These are phyloP conservation scores for Drosophila trapezifrons DNA, from an alignment of 1,140 invertebrate species.

Conservation along the genomic window DNA sequence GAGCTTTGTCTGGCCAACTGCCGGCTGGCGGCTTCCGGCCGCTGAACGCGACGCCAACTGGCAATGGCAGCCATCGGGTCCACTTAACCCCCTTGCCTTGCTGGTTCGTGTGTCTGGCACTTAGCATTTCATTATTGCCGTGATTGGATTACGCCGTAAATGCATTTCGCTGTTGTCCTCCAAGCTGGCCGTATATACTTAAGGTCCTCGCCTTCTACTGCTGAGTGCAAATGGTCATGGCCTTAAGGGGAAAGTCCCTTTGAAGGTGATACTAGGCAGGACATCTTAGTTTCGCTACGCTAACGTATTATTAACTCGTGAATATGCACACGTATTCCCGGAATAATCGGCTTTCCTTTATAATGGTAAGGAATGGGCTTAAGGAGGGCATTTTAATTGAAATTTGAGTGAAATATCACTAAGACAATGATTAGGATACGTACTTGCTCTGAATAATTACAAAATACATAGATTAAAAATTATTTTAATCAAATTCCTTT, in stretches of 20 bases:
- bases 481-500: too few species aligned
- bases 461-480: too few species aligned
- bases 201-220: neutral
- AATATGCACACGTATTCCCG: neutral
- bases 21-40: slow-evolving; percentile 40
- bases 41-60: slow-evolving; percentile 15
- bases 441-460: too few species aligned
- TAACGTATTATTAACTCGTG: slow-evolving; percentile 2
- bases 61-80: slow-evolving; percentile 9
- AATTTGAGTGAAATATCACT: neutral
- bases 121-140: slow-evolving; percentile 63
- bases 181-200: slow-evolving; percentile 23
- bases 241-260: slow-evolving; percentile 16
- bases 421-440: neutral
- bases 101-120: slow-evolving; percentile 45
- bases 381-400: neutral
- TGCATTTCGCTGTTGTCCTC: slow-evolving; percentile 57
- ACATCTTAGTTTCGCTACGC: neutral
- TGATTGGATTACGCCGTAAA: slow-evolving; percentile 64
- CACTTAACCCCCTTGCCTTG: slow-evolving; percentile 14
- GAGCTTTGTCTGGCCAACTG: slow-evolving; percentile 32
- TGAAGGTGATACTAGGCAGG: neutral
- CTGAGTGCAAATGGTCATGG: slow-evolving; percentile 13
- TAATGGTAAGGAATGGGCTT: neutral
- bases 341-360: neutral